A percentile compares a stretch with the other conserved stretches of the same genome.
Evolutionary conservation across 2,113 vertebrate species (phyloP).

Genomic region (Sebastes fasciatus): DNA sequence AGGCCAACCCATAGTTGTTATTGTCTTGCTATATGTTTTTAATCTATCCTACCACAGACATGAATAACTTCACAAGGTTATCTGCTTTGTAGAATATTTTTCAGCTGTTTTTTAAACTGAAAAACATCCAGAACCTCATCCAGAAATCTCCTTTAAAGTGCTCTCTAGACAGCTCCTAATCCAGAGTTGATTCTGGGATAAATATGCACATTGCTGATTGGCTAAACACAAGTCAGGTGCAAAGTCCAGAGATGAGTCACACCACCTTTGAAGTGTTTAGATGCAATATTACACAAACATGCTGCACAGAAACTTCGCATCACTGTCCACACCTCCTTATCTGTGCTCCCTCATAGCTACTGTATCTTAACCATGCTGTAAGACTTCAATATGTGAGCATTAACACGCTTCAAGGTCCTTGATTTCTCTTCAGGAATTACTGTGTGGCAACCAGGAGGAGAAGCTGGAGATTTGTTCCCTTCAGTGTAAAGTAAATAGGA

Average conservation of each 20-base stretch:
- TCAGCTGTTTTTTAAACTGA: constrained; percentile 6
- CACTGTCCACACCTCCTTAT: constrained; percentile 80
- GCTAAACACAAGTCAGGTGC: constrained; percentile 54
- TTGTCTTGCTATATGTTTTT: not conserved
- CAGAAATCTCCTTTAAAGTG: constrained; percentile 32
- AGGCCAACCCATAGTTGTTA: not conserved
- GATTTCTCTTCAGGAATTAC: constrained; percentile 84
- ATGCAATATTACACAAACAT: constrained; percentile 76
- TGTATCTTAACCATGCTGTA: constrained; percentile 84
- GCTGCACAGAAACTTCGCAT: constrained; percentile 77
- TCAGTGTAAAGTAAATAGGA: constrained; percentile 85
- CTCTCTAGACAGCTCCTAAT: constrained; percentile 50
- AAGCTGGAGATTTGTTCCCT: constrained; percentile 82
- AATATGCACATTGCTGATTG: constrained; percentile 58
- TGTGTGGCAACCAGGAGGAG: constrained; percentile 75
- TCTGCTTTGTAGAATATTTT: constrained; percentile 31
- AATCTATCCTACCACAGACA: not conserved
- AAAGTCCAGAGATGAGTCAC: constrained; percentile 67
- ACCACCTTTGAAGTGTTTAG: constrained; percentile 71
- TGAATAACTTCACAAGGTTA: constrained; percentile 12
- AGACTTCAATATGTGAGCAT: constrained; percentile 85
- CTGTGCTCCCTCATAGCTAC: constrained; percentile 78
- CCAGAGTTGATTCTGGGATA: constrained; percentile 57
- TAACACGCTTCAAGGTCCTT: constrained; percentile 86
- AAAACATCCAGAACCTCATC: constrained; percentile 22